phyloP scores from a whole-genome alignment of 2,113 vertebrate species.

The Elgaria multicarinata region DNA sequence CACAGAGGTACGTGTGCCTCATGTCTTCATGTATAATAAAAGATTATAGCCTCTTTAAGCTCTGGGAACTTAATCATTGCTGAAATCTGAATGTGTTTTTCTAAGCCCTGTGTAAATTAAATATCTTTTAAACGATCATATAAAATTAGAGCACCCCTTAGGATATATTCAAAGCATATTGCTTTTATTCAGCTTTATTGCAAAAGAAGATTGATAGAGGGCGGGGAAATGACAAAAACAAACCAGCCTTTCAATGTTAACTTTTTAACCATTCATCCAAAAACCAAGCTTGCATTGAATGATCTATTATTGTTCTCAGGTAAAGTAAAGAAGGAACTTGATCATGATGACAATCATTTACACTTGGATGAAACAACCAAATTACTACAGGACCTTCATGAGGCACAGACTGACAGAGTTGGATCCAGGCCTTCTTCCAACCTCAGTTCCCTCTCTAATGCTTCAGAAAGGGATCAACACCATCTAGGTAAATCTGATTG shows the following conservation, averaged over 20 bases:
- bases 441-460: conserved; percentile 93
- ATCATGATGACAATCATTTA: conserved; percentile 88
- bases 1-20: not conserved
- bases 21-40: not conserved
- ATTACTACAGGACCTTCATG: conserved; percentile 94
- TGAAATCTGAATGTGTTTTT: not conserved
- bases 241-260: not conserved
- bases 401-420: conserved; percentile 90
- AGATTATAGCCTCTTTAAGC: not conserved
- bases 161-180: not conserved
- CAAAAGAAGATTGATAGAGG: not conserved
- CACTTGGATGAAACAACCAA: conserved; percentile 92
- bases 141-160: not conserved
- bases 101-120: not conserved
- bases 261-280: not conserved
- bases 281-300: conserved; percentile 33
- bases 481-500: conserved; percentile 83
- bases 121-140: not conserved
- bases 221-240: not conserved
- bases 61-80: not conserved
- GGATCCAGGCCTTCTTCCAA: conserved; percentile 95
- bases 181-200: not conserved
- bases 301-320: conserved; percentile 73
- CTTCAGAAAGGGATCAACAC: conserved; percentile 94
- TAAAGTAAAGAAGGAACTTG: conserved; percentile 94